phyloP scores from a whole-genome alignment of 2,113 vertebrate genomes.

The Camelus bactrianus region DNA sequence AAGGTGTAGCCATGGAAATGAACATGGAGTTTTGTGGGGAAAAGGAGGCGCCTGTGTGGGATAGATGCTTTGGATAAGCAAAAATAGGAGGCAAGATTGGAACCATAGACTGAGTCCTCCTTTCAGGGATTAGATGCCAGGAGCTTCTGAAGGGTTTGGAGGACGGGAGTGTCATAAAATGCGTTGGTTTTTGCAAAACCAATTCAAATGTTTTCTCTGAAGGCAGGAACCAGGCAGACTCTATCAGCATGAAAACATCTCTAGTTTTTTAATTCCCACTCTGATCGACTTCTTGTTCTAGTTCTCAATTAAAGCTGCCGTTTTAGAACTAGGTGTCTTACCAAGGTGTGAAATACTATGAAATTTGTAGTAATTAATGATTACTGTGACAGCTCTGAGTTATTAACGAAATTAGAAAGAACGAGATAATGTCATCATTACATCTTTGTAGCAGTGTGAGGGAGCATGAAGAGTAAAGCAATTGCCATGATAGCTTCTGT shows the following conservation, averaged over 20 bases:
- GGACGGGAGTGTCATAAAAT: not conserved
- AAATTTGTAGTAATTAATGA: constrained; percentile 68
- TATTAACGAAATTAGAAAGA: constrained; percentile 63
- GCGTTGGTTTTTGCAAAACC: not conserved
- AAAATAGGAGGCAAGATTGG: not conserved
- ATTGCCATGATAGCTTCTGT: constrained; percentile 21
- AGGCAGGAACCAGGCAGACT: not conserved
- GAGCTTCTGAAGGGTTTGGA: not conserved
- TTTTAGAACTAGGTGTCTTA: constrained; percentile 24
- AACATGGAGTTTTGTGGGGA: not conserved
- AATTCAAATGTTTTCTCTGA: not conserved
- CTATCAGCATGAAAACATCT: not conserved
- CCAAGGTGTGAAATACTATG: constrained; percentile 54
- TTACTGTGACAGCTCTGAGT: constrained; percentile 66
- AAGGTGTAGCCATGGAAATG: not conserved
- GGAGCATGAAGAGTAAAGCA: constrained; percentile 36
- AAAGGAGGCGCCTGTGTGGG: accelerated
- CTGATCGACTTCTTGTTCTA: not conserved
- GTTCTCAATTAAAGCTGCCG: constrained; percentile 26
- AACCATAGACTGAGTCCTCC: not conserved
- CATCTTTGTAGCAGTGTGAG: constrained; percentile 46
- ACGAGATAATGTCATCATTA: constrained; percentile 67
- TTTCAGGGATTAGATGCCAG: not conserved
- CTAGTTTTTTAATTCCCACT: not conserved
- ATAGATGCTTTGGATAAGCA: not conserved